These are phyloP conservation scores for Thalassaphorura encarpata DNA, from an alignment of 1,140 invertebrate species.

Conservation along the genomic window DNA sequence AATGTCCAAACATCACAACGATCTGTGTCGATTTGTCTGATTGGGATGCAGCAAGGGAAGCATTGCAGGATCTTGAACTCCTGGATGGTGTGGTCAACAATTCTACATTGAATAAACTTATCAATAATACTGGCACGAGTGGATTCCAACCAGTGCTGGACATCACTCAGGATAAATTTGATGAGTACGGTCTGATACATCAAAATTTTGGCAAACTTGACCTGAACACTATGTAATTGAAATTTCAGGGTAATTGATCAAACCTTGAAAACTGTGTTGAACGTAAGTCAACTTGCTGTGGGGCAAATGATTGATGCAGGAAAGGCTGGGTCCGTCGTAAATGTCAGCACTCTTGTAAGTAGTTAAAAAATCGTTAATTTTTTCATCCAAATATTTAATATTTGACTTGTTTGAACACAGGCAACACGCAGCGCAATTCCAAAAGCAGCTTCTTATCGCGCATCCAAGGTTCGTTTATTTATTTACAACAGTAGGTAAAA, in stretches of 20 bases:
- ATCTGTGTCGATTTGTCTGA: conserved; percentile 57
- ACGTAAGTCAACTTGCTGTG: conserved; percentile 67
- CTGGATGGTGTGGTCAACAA: conserved; percentile 76
- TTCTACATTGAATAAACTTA: conserved; percentile 53
- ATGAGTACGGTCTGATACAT: conserved; percentile 42
- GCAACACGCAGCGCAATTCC: too few relatives aligned
- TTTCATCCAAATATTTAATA: too few relatives aligned
- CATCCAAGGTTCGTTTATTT: neutral
- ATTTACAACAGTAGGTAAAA: neutral
- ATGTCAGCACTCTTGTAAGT: conserved; percentile 58
- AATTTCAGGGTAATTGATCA: conserved; percentile 56
- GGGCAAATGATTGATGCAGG: conserved; percentile 59
- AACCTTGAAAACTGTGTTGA: conserved; percentile 73
- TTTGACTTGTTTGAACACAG: too few relatives aligned
- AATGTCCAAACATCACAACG: conserved; percentile 42
- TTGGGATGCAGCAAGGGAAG: conserved; percentile 59
- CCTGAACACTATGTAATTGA: neutral
- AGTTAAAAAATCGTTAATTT: too few relatives aligned
- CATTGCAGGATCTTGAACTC: conserved; percentile 43
- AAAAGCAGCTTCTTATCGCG: neutral
- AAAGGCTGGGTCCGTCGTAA: conserved; percentile 67
- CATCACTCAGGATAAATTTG: conserved; percentile 54
- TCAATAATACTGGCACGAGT: too few relatives aligned
- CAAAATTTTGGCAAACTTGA: neutral
- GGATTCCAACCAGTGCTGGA: conserved; percentile 55